These are phyloP conservation scores for Acromyrmex charruanus DNA, from an alignment of 1,140 invertebrate species.

Conservation along the genomic window DNA sequence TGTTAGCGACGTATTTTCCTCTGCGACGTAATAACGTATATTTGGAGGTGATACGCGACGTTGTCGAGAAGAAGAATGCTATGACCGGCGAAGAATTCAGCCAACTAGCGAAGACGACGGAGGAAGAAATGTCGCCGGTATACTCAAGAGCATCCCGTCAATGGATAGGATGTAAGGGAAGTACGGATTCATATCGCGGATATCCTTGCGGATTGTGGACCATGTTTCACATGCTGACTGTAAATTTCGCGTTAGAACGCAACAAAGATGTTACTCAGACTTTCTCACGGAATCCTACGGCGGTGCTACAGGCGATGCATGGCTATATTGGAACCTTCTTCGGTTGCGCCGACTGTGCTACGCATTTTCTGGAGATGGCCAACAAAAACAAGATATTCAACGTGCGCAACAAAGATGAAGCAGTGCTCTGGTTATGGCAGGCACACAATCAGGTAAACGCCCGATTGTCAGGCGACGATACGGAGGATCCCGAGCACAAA, in stretches of 20 bases:
- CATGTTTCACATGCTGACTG: constrained; percentile 97
- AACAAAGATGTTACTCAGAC: constrained; percentile 79
- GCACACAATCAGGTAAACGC: constrained; percentile 98
- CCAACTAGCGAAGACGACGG: constrained; percentile 86
- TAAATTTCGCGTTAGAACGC: constrained; percentile 89
- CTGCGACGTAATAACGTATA: constrained; percentile 89
- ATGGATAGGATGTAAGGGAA: constrained; percentile 95
- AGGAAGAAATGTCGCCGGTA: constrained; percentile 86
- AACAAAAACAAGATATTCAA: constrained; percentile 89
- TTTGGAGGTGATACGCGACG: constrained; percentile 87
- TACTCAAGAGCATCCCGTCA: constrained; percentile 87
- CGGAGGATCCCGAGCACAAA: constrained; percentile 96
- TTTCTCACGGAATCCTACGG: constrained; percentile 85
- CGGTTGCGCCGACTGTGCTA: constrained; percentile 95
- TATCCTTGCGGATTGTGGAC: constrained; percentile 98
- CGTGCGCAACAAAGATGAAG: constrained; percentile 90
- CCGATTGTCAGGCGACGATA: constrained; percentile 93
- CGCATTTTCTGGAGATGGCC: constrained; percentile 96
- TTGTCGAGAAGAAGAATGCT: constrained; percentile 82
- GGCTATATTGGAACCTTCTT: constrained; percentile 97
- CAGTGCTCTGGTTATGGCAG: constrained; percentile 97
- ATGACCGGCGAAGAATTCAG: constrained; percentile 88
- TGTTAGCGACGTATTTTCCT: constrained; percentile 92
- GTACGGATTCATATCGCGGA: constrained; percentile 91
- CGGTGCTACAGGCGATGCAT: constrained; percentile 93